Evolutionary conservation across 1,140 invertebrate genomes (phyloP).

Genomic region (Pseudomyrmex gracilis): DNA sequence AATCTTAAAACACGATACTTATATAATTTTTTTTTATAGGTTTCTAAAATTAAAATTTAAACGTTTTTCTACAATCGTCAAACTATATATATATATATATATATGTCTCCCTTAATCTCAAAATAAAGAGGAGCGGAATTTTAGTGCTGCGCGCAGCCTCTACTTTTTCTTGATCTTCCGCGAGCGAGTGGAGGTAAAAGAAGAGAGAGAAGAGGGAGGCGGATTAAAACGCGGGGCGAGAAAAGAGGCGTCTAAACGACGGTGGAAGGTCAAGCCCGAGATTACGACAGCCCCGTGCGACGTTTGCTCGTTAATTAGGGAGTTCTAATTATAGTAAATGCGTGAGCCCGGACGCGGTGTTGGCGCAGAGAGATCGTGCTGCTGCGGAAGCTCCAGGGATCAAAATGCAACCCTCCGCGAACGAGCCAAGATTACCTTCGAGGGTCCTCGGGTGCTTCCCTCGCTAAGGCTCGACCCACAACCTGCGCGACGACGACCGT

Average conservation of each 20-base stretch:
- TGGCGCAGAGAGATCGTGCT: constrained; percentile 80
- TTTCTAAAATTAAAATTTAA: background rate
- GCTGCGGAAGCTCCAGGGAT: constrained; percentile 81
- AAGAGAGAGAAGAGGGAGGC: background rate
- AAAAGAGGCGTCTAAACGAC: constrained; percentile 67
- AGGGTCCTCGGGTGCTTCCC: constrained; percentile 77
- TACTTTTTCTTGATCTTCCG: constrained; percentile 33
- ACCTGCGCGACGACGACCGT: constrained; percentile 65
- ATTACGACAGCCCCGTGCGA: constrained; percentile 71
- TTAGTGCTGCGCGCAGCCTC: constrained; percentile 1
- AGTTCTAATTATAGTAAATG: constrained; percentile 80
- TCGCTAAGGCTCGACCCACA: constrained; percentile 67
- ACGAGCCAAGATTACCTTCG: constrained; percentile 82
- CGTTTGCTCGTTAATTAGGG: constrained; percentile 78
- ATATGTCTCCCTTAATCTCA: constrained; percentile 28
- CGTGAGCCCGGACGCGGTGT: constrained; percentile 69
- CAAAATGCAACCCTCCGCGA: constrained; percentile 81
- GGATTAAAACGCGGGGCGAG: constrained; percentile 51
- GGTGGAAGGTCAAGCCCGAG: constrained; percentile 73
- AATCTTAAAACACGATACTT: background rate
- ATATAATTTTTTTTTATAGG: background rate
- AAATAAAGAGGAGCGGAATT: constrained; percentile 52
- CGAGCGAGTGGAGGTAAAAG: background rate
- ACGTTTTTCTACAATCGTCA: background rate
- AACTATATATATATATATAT: constrained; percentile 22